A percentile compares a stretch with the other conserved stretches of the same genome.
These are phyloP conservation scores for Lanistes nyassanus DNA, from an alignment of 1,140 invertebrate species.

Conservation along the genomic window DNA sequence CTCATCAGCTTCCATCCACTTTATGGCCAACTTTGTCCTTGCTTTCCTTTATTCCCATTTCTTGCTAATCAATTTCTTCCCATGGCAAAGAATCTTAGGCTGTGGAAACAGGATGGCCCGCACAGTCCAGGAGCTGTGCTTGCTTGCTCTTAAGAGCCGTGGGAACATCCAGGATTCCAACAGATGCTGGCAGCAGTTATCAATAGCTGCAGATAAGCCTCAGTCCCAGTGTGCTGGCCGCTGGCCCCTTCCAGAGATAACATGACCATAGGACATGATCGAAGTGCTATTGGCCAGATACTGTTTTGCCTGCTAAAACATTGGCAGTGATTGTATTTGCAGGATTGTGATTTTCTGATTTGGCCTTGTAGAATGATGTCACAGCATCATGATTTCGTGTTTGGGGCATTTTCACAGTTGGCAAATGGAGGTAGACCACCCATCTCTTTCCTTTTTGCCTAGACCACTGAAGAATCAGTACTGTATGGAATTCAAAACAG, in stretches of 20 bases:
- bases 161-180: slow-evolving; percentile 19
- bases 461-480: too few relatives aligned
- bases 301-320: slow-evolving; percentile 17
- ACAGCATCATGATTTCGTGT: slow-evolving; percentile 7
- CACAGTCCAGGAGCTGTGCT: slow-evolving; percentile 13
- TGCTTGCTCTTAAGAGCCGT: slow-evolving; percentile 22
- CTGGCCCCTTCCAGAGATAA: slow-evolving; percentile 22
- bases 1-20: background rate
- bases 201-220: slow-evolving; percentile 27
- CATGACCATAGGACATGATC: slow-evolving; percentile 7
- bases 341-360: background rate
- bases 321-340: background rate
- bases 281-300: background rate
- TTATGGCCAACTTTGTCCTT: background rate
- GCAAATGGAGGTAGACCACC: slow-evolving; percentile 9
- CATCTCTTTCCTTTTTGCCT: too few relatives aligned
- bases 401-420: slow-evolving; percentile 5
- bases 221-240: background rate
- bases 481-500: too few relatives aligned
- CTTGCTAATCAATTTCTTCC: slow-evolving; percentile 22
- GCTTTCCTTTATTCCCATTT: slow-evolving; percentile 11
- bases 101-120: background rate
- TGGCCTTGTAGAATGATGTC: slow-evolving; percentile 11
- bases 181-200: slow-evolving; percentile 20
- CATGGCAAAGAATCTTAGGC: background rate